These are phyloP conservation scores for Blastobasis adustella DNA, from an alignment of 2,888 invertebrate species.

Conservation along the genomic window DNA sequence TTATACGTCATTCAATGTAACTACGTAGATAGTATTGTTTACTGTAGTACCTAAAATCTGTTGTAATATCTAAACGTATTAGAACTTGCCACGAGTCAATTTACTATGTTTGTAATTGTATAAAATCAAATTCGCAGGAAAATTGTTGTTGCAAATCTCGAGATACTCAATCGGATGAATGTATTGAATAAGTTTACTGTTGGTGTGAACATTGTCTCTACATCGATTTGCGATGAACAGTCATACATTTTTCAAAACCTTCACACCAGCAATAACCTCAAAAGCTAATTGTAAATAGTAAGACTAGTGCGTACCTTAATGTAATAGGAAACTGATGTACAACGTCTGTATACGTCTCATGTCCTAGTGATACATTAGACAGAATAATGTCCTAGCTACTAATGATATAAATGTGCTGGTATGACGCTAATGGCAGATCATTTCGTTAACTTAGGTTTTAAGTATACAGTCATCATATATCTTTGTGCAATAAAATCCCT, in stretches of 20 bases:
- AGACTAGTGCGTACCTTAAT: constrained; percentile 39
- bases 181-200: constrained; percentile 5
- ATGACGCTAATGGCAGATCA: constrained; percentile 29
- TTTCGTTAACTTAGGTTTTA: neutral
- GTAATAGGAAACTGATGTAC: constrained; percentile 69
- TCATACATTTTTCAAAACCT: too few species aligned
- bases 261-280: neutral
- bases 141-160: neutral
- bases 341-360: constrained; percentile 66
- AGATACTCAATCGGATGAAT: neutral
- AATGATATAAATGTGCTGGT: constrained; percentile 30
- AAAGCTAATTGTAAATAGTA: constrained; percentile 45
- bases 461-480: constrained; percentile 10
- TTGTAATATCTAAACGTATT: neutral
- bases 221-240: too few species aligned
- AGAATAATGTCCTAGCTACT: constrained; percentile 8
- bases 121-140: too few species aligned
- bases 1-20: too few species aligned
- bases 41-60: too few species aligned
- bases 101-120: neutral
- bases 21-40: too few species aligned
- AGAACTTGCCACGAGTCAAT: neutral
- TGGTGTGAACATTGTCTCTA: neutral
- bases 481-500: neutral
- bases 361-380: too few species aligned